Conservation (phyloP, 1,140 invertebrate genomes). For the Microplitis mediator region DNA sequence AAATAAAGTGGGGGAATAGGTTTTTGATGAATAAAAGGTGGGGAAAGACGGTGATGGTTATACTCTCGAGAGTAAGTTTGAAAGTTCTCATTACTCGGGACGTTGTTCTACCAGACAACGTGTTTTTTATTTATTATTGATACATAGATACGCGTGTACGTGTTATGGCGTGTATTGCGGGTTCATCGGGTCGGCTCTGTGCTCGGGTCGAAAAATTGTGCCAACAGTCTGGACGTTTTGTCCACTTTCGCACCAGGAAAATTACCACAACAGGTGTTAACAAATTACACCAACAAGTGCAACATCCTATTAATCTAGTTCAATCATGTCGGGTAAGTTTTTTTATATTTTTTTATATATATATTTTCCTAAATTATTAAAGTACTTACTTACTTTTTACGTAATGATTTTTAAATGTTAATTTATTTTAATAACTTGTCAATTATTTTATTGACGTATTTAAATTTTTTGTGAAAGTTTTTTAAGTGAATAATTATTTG, state of each 20-base stretch:
- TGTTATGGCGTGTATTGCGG: constrained; percentile 72
- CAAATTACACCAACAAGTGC: constrained; percentile 6
- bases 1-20: too few species aligned
- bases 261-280: constrained; percentile 50
- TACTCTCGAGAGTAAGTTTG: too few species aligned
- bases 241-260: constrained; percentile 61
- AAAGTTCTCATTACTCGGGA: too few species aligned
- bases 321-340: constrained; percentile 15
- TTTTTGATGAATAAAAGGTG: too few species aligned
- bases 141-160: not conserved
- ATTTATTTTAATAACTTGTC: not conserved
- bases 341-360: not conserved
- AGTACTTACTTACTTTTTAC: too few species aligned
- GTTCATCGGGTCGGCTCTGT: constrained; percentile 68
- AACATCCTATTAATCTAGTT: constrained; percentile 1
- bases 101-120: too few species aligned
- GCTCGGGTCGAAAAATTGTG: constrained; percentile 74
- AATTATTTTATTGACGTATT: not conserved
- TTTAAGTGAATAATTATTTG: too few species aligned
- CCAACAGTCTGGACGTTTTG: constrained; percentile 67
- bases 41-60: too few species aligned
- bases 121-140: too few species aligned
- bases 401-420: too few species aligned
- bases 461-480: not conserved
- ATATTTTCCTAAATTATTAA: too few species aligned